Evolutionary conservation across 1,140 invertebrate species (phyloP).

Genomic region (Drosophila bifasciata): DNA sequence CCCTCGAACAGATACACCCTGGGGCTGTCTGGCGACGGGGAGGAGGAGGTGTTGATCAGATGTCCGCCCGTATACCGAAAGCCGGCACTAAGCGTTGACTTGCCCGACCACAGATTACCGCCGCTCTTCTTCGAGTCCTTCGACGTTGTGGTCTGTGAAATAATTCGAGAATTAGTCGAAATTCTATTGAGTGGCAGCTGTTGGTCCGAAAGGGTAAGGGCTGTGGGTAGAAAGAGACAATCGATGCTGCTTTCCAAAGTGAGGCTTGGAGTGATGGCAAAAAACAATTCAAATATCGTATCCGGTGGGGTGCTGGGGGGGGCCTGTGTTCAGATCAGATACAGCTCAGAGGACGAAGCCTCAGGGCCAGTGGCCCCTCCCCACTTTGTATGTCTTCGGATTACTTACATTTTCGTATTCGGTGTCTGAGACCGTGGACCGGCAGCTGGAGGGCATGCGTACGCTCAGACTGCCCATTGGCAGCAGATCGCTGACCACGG

Average conservation of each 20-base stretch:
- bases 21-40: slow-evolving; percentile 93
- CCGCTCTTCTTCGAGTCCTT: slow-evolving; percentile 89
- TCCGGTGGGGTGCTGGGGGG: too few species aligned
- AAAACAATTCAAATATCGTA: too few species aligned
- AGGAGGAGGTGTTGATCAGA: slow-evolving; percentile 92
- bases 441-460: slow-evolving; percentile 87
- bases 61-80: slow-evolving; percentile 95
- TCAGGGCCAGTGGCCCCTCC: too few species aligned
- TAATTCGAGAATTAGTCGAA: too few species aligned
- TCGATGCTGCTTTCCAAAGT: too few species aligned
- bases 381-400: not conserved
- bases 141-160: slow-evolving; percentile 75
- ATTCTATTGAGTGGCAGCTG: too few species aligned
- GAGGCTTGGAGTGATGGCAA: too few species aligned
- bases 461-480: slow-evolving; percentile 69
- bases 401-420: slow-evolving; percentile 94
- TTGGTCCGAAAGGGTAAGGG: too few species aligned
- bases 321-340: too few species aligned
- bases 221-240: too few species aligned
- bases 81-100: slow-evolving; percentile 94
- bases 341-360: too few species aligned
- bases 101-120: slow-evolving; percentile 95
- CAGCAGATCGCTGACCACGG: slow-evolving; percentile 81
- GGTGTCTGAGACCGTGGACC: slow-evolving; percentile 96
- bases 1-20: slow-evolving; percentile 97